These are phyloP conservation scores for Gymnopithys bicolor DNA, from an alignment of 2,797 vertebrate genomes.

Conservation along the genomic window DNA sequence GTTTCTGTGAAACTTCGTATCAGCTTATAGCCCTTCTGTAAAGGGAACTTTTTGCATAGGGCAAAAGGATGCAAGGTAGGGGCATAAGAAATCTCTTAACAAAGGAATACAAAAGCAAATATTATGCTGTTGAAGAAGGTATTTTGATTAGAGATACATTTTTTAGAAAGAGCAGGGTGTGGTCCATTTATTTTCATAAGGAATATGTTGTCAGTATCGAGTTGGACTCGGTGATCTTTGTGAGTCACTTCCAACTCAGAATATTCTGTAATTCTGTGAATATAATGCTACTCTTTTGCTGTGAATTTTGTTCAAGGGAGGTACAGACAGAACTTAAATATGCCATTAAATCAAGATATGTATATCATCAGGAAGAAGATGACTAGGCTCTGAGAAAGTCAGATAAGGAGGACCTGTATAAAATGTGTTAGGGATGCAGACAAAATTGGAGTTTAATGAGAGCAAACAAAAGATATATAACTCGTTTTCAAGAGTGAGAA, in stretches of 20 bases:
- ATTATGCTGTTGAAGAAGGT: neutral
- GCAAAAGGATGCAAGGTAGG: neutral
- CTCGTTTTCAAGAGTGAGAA: neutral
- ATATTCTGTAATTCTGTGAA: neutral
- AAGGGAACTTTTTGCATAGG: neutral
- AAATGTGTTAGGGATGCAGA: neutral
- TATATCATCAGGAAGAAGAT: neutral
- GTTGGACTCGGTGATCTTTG: neutral
- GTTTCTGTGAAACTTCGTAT: neutral
- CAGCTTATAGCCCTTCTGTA: neutral
- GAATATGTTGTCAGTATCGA: neutral
- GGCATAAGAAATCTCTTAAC: neutral
- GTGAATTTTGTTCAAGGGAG: neutral
- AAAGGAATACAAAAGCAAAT: neutral
- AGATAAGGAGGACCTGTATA: neutral
- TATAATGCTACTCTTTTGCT: neutral
- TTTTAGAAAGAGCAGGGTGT: neutral
- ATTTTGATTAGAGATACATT: neutral
- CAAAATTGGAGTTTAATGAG: neutral
- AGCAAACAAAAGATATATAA: neutral
- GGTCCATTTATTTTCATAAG: neutral
- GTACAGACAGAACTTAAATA: neutral
- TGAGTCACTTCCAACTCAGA: neutral
- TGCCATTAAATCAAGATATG: neutral
- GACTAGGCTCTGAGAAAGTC: neutral